Base-by-base conservation (phyloP, 2,888 invertebrate genomes). In the Xestia rhomboidea region DNA sequence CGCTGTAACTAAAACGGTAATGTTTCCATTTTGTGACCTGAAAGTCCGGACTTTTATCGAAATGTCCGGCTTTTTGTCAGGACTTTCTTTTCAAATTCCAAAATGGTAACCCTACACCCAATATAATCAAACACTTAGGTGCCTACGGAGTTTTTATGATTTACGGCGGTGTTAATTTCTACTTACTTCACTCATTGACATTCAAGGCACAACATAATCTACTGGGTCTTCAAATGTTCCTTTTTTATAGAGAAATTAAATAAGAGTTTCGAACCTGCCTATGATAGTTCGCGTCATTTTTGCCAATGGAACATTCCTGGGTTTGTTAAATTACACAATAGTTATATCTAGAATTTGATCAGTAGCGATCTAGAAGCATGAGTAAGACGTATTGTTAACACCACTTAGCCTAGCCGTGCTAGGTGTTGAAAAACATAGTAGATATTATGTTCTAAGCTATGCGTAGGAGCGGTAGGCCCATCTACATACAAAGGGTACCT, bases 351-450 rank as follows among this genome's bases (percentile, higher is more conserved):
- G 41, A 76, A 41, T 67, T 49, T n/a, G 44, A 41, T 76, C 30
- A 57, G 49, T 27, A 76, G 57, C 60, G 46, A 38, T 18, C 27
- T 27, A 51, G 27, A 30, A 8, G 38, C 24, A 72, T 78, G 72
- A 63, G 38, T 67, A 72, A 79, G 51, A 38, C 44, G n/a, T 57
- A 79, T 79, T 67, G 78, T 78, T 71, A 44, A 34, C n/a, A 71
- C 71, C 71, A 71, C 34, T 78, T 79, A 54, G 38, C 46, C 38
- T 46, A 51, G 11, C 2, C 62, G 27, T 67, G 62, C 18, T 67
- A 62, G 34, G 13, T 71, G 60, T 79, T 79, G 66, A 78, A 78
- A 71, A 79, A 79, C 71, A 78, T 68, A n/a, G 30, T 63, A 77
- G 8, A 4, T 30, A 54, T 5, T 34, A 64, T 4, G 15, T 38